These are phyloP conservation scores for Apis florea DNA, from an alignment of 1,140 invertebrate species.

Conservation along the genomic window DNA sequence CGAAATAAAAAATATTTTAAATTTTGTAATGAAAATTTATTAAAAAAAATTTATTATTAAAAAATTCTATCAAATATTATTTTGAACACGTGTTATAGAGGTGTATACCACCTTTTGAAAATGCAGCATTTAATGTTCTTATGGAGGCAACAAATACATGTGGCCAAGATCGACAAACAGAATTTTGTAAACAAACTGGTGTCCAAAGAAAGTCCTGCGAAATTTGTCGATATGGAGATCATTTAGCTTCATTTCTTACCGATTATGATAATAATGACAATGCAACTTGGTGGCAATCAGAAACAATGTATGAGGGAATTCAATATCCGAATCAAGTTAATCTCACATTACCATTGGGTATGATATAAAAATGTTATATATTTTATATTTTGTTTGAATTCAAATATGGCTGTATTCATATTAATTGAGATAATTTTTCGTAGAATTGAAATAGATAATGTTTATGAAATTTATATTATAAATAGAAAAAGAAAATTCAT, in stretches of 20 bases:
- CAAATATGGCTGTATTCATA: not conserved
- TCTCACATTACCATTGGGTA: conserved; percentile 93
- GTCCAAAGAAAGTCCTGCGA: conserved; percentile 81
- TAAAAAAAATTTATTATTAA: no score
- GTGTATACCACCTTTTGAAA: conserved; percentile 97
- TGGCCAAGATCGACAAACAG: conserved; percentile 87
- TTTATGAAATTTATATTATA: not conserved
- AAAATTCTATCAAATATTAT: conserved; percentile 9
- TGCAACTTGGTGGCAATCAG: conserved; percentile 99
- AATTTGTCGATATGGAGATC: conserved; percentile 82
- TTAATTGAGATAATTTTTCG: not conserved
- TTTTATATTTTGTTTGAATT: not conserved
- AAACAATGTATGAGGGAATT: conserved; percentile 96
- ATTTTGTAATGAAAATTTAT: not conserved
- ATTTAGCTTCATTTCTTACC: conserved; percentile 91
- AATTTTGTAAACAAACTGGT: conserved; percentile 95
- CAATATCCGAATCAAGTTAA: conserved; percentile 95
- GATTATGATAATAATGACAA: conserved; percentile 94
- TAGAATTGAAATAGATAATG: conserved; percentile 12
- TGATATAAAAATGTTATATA: conserved; percentile 65
- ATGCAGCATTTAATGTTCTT: conserved; percentile 93
- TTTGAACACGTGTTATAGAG: conserved; percentile 82
- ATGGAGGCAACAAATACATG: conserved; percentile 98
- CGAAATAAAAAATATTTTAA: not conserved
- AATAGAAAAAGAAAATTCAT: conserved; percentile 33